These are phyloP conservation scores for Gymnogyps californianus DNA, from an alignment of 2,113 vertebrate species.

Conservation along the genomic window DNA sequence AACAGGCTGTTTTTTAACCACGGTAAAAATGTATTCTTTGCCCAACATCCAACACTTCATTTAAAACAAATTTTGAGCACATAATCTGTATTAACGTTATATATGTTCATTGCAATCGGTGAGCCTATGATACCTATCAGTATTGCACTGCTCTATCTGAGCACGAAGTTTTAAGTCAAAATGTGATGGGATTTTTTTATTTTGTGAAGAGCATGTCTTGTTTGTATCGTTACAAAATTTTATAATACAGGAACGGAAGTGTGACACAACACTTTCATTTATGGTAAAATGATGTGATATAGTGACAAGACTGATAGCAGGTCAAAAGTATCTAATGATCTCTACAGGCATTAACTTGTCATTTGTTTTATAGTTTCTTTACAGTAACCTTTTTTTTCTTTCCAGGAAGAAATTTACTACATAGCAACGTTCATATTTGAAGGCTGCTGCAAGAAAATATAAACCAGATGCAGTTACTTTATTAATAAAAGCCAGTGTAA, in stretches of 20 bases:
- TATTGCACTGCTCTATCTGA: background rate
- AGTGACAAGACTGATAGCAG: background rate
- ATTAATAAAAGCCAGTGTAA: background rate
- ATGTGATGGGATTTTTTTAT: background rate
- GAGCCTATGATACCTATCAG: background rate
- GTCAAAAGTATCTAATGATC: background rate
- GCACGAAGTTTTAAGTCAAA: background rate
- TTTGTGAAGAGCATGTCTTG: background rate
- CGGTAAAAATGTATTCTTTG: background rate
- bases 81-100: background rate
- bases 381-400: background rate
- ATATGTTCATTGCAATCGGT: accelerated
- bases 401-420: background rate
- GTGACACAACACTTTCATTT: background rate
- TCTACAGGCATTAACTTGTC: background rate
- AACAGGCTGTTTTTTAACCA: background rate
- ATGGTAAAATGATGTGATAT: background rate
- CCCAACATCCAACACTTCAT: background rate
- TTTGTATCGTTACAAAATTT: background rate
- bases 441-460: background rate
- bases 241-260: background rate
- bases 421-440: background rate
- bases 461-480: conserved; percentile 9
- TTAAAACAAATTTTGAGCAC: background rate
- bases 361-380: background rate